Evolutionary conservation across 2,113 vertebrate species (phyloP).

Genomic region (Oreocharis arfaki): DNA sequence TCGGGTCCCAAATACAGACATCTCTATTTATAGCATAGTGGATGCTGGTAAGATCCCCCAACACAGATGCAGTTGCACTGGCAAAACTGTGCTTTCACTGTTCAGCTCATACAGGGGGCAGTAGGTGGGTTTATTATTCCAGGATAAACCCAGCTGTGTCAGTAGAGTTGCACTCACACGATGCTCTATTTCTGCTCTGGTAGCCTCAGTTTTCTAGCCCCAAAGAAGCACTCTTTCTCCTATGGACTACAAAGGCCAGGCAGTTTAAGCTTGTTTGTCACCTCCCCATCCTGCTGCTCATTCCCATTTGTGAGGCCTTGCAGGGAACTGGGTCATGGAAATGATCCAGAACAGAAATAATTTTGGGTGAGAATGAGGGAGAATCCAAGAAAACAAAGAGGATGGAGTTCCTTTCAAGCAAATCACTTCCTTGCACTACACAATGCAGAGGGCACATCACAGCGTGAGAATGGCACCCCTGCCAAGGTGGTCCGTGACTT

Average conservation of each 20-base stretch:
- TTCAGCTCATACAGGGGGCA: not conserved
- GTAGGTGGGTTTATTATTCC: not conserved
- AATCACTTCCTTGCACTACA: constrained; percentile 21
- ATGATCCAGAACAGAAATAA: constrained; percentile 27
- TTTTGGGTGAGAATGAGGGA: not conserved
- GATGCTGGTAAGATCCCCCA: not conserved
- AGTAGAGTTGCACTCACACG: not conserved
- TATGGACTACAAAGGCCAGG: not conserved
- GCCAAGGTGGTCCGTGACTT: constrained; percentile 11
- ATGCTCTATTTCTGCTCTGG: not conserved
- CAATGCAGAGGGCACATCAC: constrained; percentile 37
- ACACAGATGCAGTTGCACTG: not conserved
- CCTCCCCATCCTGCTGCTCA: not conserved
- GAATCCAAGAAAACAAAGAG: not conserved
- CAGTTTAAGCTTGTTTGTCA: not conserved
- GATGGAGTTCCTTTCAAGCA: constrained; percentile 9
- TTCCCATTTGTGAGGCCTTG: not conserved
- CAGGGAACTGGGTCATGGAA: constrained; percentile 49
- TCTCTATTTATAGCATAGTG: not conserved
- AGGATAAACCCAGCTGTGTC: not conserved
- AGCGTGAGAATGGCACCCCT: constrained; percentile 44
- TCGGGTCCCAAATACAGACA: constrained; percentile 4
- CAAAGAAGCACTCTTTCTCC: not conserved
- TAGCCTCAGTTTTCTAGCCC: not conserved
- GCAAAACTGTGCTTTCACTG: not conserved